Evolutionary conservation across 1,140 invertebrate species (phyloP), one percentile per base, ranked within the genome.

Genomic region (Papilio polytes): DNA sequence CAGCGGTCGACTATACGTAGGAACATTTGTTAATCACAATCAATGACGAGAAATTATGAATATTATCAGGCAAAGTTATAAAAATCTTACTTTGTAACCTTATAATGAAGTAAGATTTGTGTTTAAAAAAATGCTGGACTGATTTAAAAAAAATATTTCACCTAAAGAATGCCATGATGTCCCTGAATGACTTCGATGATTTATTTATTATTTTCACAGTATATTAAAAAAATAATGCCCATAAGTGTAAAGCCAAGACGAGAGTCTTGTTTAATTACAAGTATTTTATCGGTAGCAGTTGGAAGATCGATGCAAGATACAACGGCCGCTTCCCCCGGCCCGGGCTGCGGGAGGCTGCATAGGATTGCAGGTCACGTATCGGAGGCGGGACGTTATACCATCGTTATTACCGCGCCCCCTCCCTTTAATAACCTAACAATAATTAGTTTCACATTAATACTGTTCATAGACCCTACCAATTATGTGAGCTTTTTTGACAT

Each of bases 321-420:
- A 84, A 36, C 41, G 80, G 26, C 56, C 51, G 72, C 79, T 51
- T 20, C 53, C 53, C 53, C 53, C 53, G 7, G 53, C 18, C 53
- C 18, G 1, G 53, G 53, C 18, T 56, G 80, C 66, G 79, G 66
- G 72, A 80, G n/a, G 20, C 53, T 81, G 83, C 74, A 86, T 90
- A 85, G 80, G 81, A 83, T 86, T 88, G 82, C 87, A 83, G 85
- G 85, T 89, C 89, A 90, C 89, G 89, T 89, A 86, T 86, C 85
- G 78, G 73, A 74, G 82, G 74, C 84, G 82, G 85, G 84, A 85
- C 84, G 84, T 84, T 83, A 86, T 86, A 84, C 84, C 82, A 80
- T 78, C 83, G 82, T 86, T 88, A 85, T 87, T 88, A 85, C 86
- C 80, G 83, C 70, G 74, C 82, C 74, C 44, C 44, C 51, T 44